Conservation (phyloP, 35 echinoderm and acorn worm genomes). For the Patiria miniata region DNA sequence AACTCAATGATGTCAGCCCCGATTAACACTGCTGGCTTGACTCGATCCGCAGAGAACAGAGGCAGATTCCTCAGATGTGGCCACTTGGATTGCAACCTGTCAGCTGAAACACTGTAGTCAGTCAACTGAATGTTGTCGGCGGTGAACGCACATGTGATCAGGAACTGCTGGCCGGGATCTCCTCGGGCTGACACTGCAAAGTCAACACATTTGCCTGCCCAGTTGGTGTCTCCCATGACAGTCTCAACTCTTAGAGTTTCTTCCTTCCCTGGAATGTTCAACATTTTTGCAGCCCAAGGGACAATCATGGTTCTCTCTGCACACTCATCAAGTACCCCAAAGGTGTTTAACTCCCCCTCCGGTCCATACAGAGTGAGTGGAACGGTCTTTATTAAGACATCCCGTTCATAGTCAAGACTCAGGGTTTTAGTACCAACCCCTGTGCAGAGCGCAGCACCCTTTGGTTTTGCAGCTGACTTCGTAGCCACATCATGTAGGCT, state of each 20-base stretch:
- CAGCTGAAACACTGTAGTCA: background rate
- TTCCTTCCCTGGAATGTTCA: background rate
- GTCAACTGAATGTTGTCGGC: too few species aligned
- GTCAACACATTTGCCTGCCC: conserved; percentile 24
- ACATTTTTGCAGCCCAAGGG: background rate
- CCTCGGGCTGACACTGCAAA: background rate
- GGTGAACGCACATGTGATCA: too few species aligned
- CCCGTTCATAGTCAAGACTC: background rate
- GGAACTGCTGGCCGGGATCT: background rate
- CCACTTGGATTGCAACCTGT: conserved; percentile 5
- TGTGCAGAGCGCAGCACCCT: background rate
- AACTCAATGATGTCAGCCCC: conserved; percentile 19
- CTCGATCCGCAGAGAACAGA: background rate
- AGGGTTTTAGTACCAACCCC: background rate
- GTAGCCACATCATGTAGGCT: conserved; percentile 19
- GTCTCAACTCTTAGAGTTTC: conserved; percentile 11
- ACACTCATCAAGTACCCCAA: conserved; percentile 18
- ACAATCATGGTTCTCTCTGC: conserved; percentile 5
- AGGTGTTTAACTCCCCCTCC: background rate
- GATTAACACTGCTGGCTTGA: background rate
- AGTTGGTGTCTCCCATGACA: background rate
- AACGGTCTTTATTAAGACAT: conserved; percentile 17
- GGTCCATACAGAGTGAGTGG: background rate
- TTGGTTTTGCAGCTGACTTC: background rate
- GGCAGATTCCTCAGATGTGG: background rate